These are phyloP conservation scores for Syrmaticus mikado DNA, from an alignment of 2,113 vertebrate species.

Conservation along the genomic window DNA sequence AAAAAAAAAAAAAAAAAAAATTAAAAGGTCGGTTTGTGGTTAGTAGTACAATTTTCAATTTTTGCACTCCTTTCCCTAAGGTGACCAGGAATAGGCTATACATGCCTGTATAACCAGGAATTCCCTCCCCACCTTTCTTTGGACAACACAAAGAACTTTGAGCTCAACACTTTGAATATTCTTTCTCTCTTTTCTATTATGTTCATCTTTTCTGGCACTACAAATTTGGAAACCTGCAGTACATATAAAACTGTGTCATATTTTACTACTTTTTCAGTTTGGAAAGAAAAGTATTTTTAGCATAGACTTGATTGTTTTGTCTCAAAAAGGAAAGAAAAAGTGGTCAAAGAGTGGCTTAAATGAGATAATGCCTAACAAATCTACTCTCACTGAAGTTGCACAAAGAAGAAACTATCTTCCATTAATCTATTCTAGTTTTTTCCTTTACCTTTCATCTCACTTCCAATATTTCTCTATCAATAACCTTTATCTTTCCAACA, in stretches of 20 bases:
- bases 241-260: background rate
- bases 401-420: background rate
- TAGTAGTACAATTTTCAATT: background rate
- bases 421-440: background rate
- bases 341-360: background rate
- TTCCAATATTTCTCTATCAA: background rate
- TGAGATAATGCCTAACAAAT: background rate
- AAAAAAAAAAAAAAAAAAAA: too few species aligned
- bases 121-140: background rate
- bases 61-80: background rate
- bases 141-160: background rate
- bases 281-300: background rate
- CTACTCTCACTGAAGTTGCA: background rate
- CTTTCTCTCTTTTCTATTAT: background rate
- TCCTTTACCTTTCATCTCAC: background rate
- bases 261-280: background rate
- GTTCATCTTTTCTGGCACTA: background rate
- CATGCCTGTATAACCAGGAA: background rate
- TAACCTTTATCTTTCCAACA: background rate
- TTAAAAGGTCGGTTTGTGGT: too few species aligned
- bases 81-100: background rate
- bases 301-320: background rate
- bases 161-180: background rate
- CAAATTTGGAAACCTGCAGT: background rate
- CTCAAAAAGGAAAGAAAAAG: background rate